Evolutionary conservation across 2,113 vertebrate genomes (phyloP), one percentile per base, ranked within the genome.

Genomic region (Plecotus auritus): DNA sequence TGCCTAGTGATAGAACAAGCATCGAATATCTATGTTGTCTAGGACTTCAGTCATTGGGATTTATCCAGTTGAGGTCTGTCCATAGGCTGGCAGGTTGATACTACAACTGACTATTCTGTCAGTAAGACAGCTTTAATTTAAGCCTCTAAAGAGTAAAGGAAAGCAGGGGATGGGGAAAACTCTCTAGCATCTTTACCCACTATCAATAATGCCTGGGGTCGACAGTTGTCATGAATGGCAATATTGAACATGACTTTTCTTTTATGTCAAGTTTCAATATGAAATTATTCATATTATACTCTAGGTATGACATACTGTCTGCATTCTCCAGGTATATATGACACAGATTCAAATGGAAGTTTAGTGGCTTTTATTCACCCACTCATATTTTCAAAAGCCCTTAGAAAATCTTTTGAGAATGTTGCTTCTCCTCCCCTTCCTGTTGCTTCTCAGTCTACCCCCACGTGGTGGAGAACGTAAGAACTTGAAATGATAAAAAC

Each of bases 281-380:
- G 49, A 81, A 78, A 78, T 82, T 82, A 82, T 66, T 94, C 35
- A 92, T 61, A 92, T 88, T 42, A 67, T n/a, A 7, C 13, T 81
- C 40, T 51, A 22, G 16, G 14, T 95, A 12, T 94, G 12, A 78
- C 51, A 40, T 35, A 72, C 30, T 85, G 22, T 17, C 59, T 88
- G 1, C 49, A 28, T 96, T 74, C 49, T 78, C 45, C 54, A 85
- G 69, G 54, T 88, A 47, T 51, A n/a, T 47, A 8, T 6, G 32
- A 92, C 35, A 35, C 47, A 54, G 59, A 95, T 82, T 93, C 64
- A 83, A 91, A 77, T 90, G 70, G 59, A 90, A 95, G 32, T 67
- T 67, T 84, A 72, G 45, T 85, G 54, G 45, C 20, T 91, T 61
- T 35, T 23, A 69, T 78, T 83, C 40, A 86, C 13, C 30, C 67